Evolutionary conservation across 2,888 invertebrate genomes (phyloP).

Genomic region (Herminia tarsipennalis): DNA sequence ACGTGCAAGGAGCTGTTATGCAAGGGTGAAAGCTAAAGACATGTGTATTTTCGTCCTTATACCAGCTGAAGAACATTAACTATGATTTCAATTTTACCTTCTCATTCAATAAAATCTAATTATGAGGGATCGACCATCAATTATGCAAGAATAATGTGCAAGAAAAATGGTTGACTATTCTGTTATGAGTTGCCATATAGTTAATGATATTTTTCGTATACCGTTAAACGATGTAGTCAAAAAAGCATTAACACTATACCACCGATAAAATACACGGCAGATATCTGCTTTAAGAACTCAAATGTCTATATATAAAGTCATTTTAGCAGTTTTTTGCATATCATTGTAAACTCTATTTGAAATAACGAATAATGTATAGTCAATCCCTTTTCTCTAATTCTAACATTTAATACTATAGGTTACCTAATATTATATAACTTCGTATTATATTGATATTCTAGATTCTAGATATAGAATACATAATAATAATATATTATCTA

Average conservation of each 20-base stretch:
- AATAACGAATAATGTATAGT: constrained; percentile 22
- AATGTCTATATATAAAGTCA: no score
- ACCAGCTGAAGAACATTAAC: constrained; percentile 33
- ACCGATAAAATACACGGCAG: no score
- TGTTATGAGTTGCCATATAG: no score
- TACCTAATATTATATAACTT: constrained; percentile 44
- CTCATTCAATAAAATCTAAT: constrained; percentile 39
- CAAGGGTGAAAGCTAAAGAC: no score
- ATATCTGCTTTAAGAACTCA: no score
- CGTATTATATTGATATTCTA: constrained; percentile 41
- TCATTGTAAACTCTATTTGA: background rate
- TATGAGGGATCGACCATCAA: constrained; percentile 26
- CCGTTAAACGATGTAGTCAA: no score
- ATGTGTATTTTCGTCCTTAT: no score
- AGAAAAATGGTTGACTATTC: no score
- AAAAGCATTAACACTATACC: no score
- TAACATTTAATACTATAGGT: constrained; percentile 45
- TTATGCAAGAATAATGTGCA: constrained; percentile 12
- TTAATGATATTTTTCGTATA: no score
- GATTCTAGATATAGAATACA: constrained; percentile 39
- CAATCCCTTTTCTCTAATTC: constrained; percentile 29
- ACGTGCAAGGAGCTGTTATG: no score
- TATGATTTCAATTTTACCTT: constrained; percentile 30
- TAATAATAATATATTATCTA: constrained; percentile 38
- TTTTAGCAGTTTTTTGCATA: background rate